These are phyloP conservation scores for Tragelaphus eurycerus DNA, from an alignment of 2,797 vertebrate genomes.

Conservation along the genomic window DNA sequence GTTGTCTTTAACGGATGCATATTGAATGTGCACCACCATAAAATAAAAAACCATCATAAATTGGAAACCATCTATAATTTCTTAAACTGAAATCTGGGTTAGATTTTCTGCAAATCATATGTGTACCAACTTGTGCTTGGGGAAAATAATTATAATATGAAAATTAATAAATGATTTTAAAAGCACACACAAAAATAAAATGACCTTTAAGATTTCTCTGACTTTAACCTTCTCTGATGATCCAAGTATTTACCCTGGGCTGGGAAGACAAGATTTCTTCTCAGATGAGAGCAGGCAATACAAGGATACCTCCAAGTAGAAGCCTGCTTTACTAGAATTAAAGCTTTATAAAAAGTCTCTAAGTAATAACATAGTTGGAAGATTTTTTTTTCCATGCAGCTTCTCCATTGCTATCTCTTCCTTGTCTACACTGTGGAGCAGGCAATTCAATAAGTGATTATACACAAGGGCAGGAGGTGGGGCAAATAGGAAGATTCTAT, in stretches of 20 bases:
- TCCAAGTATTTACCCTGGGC: background rate
- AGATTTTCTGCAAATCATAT: background rate
- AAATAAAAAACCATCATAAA: background rate
- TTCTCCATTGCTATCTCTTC: background rate
- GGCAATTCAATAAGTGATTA: background rate
- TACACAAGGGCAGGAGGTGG: background rate
- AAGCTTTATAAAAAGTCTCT: background rate
- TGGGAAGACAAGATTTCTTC: background rate
- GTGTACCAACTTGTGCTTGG: background rate
- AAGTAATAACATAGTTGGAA: background rate
- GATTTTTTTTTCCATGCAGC: background rate
- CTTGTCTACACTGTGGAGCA: background rate
- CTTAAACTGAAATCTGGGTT: background rate
- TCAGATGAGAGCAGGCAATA: background rate
- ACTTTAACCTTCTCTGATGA: background rate
- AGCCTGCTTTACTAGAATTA: background rate
- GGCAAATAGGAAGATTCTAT: background rate
- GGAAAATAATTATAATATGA: background rate
- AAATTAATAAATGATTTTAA: conserved; percentile 21
- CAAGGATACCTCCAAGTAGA: background rate
- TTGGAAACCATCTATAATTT: background rate
- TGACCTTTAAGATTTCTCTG: background rate
- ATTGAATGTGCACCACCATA: background rate
- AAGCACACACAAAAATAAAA: background rate
- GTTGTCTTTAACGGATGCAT: background rate